These are phyloP conservation scores for Dynastes hyllus DNA, from an alignment of 2,888 invertebrate genomes.

Conservation along the genomic window DNA sequence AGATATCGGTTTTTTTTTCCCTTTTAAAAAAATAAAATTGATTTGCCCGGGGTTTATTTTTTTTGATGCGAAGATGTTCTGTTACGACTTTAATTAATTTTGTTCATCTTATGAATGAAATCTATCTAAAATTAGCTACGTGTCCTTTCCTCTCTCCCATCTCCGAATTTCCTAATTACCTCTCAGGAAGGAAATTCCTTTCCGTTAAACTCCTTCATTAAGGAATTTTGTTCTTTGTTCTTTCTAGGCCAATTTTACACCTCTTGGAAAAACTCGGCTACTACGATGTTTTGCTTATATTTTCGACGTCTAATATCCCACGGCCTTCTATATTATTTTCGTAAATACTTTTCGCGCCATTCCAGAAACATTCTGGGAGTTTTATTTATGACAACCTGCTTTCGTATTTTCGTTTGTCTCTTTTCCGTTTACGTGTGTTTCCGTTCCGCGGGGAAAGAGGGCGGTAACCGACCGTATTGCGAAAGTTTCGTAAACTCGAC, in stretches of 20 bases:
- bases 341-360: no score
- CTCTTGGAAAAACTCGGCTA: neutral
- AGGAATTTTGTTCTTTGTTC: conserved; percentile 7
- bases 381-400: no score
- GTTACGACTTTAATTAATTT: neutral
- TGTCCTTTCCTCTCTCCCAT: neutral
- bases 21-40: neutral
- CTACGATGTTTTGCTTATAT: neutral
- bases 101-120: conserved; percentile 6
- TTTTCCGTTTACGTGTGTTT: no score
- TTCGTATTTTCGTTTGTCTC: no score
- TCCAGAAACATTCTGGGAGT: no score
- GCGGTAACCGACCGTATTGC: no score
- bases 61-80: no score
- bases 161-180: conserved; percentile 4
- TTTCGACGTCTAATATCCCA: neutral
- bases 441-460: no score
- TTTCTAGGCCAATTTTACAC: conserved; percentile 11
- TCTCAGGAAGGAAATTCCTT: neutral
- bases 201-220: neutral
- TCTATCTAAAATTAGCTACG: conserved; percentile 10
- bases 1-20: neutral
- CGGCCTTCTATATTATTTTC: neutral
- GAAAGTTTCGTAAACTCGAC: no score
- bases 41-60: neutral